Evolutionary conservation across 2,113 vertebrate species (phyloP).

Genomic region (Prunella himalayana): DNA sequence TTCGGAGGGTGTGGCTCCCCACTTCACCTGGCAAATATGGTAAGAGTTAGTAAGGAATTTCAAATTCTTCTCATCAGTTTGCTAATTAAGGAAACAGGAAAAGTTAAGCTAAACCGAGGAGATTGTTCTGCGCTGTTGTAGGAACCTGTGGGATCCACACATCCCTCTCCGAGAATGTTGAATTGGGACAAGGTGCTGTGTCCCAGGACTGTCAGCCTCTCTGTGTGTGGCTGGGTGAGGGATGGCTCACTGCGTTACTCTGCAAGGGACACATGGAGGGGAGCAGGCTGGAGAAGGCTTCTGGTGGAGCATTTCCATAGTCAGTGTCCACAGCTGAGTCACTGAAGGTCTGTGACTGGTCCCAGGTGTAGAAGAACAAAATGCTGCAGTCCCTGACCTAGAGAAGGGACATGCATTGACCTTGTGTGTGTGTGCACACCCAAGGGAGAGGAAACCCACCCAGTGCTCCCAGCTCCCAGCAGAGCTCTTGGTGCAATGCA

Average conservation of each 20-base stretch:
- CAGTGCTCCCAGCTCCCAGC: neutral
- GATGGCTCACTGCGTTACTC: neutral
- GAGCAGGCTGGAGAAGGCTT: neutral
- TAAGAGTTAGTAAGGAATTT: neutral
- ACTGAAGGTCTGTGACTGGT: neutral
- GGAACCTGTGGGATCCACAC: neutral
- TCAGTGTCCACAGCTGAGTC: neutral
- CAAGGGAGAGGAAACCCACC: neutral
- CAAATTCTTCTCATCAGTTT: neutral
- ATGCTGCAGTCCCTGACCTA: neutral
- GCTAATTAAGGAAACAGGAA: neutral
- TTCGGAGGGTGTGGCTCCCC: neutral
- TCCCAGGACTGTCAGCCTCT: neutral
- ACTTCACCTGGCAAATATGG: neutral
- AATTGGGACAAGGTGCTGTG: accelerated
- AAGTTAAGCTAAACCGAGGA: neutral
- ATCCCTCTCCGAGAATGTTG: neutral
- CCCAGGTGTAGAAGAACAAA: neutral
- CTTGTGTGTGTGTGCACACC: no score
- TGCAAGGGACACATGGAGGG: neutral
- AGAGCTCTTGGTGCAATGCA: neutral
- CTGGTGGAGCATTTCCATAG: neutral
- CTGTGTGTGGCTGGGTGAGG: neutral
- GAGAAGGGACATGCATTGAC: neutral
- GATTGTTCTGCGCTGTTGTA: neutral